Evolutionary conservation across 2,113 vertebrate genomes (phyloP).

Genomic region (Neodon shergylaensis): DNA sequence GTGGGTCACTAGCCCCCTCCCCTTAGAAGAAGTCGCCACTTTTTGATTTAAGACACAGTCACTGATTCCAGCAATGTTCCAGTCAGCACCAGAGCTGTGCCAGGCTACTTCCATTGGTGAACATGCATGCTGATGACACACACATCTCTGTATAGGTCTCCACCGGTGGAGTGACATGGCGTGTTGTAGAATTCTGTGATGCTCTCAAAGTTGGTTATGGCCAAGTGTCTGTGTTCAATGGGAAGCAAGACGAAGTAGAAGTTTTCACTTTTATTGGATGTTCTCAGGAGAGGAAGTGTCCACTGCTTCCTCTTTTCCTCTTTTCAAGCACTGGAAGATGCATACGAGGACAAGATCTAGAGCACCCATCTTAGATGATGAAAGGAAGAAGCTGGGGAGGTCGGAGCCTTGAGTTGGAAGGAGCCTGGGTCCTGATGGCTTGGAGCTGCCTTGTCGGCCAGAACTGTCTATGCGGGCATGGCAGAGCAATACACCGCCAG

Average conservation of each 20-base stretch:
- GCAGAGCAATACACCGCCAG: not conserved
- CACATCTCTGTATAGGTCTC: not conserved
- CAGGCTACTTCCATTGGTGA: not conserved
- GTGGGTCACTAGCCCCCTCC: too few species aligned
- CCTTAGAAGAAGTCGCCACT: not conserved
- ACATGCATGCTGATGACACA: too few species aligned
- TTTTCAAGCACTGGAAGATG: not conserved
- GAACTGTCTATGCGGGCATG: not conserved
- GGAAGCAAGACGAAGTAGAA: not conserved
- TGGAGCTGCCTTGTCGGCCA: not conserved
- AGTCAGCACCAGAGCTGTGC: too few species aligned
- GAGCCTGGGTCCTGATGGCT: not conserved
- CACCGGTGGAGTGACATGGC: not conserved
- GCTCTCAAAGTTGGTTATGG: not conserved
- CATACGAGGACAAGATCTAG: not conserved
- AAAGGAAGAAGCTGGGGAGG: not conserved
- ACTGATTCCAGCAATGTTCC: fast-evolving
- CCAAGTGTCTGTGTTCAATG: not conserved
- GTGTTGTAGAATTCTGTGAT: too few species aligned
- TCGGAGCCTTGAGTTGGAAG: not conserved
- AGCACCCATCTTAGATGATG: not conserved
- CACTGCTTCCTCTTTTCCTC: not conserved
- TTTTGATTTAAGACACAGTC: not conserved
- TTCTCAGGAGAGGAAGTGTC: not conserved
- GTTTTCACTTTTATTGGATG: not conserved